These are phyloP conservation scores for Enteromius mattozi DNA, from an alignment of 2,797 vertebrate species.

Conservation along the genomic window DNA sequence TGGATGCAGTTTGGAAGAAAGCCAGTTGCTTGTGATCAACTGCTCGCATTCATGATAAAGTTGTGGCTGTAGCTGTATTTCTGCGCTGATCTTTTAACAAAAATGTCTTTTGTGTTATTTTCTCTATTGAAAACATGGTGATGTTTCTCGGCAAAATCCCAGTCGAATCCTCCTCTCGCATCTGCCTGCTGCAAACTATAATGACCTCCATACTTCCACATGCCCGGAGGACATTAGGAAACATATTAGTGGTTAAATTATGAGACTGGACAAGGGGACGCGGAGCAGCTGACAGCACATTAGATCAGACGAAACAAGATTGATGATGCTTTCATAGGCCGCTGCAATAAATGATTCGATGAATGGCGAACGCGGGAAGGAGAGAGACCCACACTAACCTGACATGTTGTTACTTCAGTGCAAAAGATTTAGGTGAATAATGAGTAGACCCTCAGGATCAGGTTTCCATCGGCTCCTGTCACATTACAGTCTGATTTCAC, in stretches of 20 bases:
- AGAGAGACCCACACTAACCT: conserved; percentile 11
- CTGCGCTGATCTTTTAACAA: neutral
- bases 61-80: neutral
- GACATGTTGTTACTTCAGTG: conserved; percentile 16
- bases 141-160: neutral
- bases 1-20: conserved; percentile 5
- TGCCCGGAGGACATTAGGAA: conserved; percentile 65
- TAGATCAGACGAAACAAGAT: conserved; percentile 67
- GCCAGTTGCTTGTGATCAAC: conserved; percentile 20
- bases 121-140: neutral
- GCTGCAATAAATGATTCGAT: conserved; percentile 27
- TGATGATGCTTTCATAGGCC: conserved; percentile 55
- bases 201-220: conserved; percentile 67
- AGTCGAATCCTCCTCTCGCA: conserved; percentile 15
- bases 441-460: conserved; percentile 2
- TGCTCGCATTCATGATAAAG: neutral
- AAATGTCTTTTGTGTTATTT: neutral
- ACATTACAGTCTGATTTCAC: neutral
- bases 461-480: neutral
- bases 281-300: conserved; percentile 66
- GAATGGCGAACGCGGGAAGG: neutral
- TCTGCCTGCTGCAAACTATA: conserved; percentile 65
- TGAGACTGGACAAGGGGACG: conserved; percentile 65
- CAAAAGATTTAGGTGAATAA: conserved; percentile 11
- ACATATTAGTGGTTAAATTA: conserved; percentile 67